Evolutionary conservation across 2,113 vertebrate species (phyloP).

Genomic region (Stigmatopora argus): DNA sequence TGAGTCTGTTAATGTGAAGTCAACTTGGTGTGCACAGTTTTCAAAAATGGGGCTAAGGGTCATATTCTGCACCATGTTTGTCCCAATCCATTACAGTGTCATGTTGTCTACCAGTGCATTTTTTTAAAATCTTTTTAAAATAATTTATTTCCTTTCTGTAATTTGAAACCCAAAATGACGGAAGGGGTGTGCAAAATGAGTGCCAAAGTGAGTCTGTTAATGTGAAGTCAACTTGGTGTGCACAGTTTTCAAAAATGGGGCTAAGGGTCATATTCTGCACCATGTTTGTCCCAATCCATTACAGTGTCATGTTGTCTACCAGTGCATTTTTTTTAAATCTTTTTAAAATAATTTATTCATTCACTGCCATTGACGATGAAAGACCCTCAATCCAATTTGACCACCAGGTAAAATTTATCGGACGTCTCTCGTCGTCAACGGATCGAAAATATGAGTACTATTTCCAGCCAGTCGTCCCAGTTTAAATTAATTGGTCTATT

Average conservation of each 20-base stretch:
- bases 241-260: background rate
- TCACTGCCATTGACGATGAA: no score
- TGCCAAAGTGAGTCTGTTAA: background rate
- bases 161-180: background rate
- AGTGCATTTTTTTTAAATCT: background rate
- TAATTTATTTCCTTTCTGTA: background rate
- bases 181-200: background rate
- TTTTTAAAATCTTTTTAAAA: background rate
- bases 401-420: no score
- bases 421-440: no score
- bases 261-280: background rate
- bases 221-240: background rate
- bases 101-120: background rate
- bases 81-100: background rate
- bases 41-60: background rate
- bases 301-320: background rate
- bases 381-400: no score
- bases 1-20: background rate
- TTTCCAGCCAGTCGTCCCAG: no score
- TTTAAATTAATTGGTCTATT: no score
- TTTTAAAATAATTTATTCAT: no score
- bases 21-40: background rate
- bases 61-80: background rate
- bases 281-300: background rate
- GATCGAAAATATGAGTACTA: no score